A percentile compares a stretch with the other conserved stretches of the same genome.
phyloP scores from a whole-genome alignment of 2,797 vertebrate genomes.

The Natrix natrix region DNA sequence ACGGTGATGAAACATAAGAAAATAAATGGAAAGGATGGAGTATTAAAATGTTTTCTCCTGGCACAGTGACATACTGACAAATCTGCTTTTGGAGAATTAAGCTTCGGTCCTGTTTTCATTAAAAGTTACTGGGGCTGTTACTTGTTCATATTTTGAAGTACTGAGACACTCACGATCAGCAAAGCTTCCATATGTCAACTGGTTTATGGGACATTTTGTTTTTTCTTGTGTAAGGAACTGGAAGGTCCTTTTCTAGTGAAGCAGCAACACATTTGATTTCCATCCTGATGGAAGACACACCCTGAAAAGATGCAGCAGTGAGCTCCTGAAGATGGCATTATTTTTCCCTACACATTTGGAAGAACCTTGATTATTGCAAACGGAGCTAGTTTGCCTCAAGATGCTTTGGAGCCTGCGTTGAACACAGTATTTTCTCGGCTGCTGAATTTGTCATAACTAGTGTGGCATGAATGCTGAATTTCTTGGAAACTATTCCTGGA shows the following conservation, averaged over 20 bases:
- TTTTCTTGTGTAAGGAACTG: slow-evolving; percentile 32
- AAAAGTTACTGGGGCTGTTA: slow-evolving; percentile 33
- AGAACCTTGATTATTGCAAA: background rate
- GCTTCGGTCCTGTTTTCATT: background rate
- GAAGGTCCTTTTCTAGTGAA: slow-evolving; percentile 15
- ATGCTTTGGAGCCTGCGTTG: slow-evolving; percentile 38
- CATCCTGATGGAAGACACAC: slow-evolving; percentile 3
- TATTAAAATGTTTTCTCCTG: slow-evolving; percentile 54
- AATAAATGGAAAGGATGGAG: slow-evolving; percentile 30
- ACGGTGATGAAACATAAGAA: slow-evolving; percentile 34
- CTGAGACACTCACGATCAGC: slow-evolving; percentile 67
- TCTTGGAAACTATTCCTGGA: slow-evolving; percentile 58
- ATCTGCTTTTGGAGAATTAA: slow-evolving; percentile 8
- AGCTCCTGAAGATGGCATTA: slow-evolving; percentile 9
- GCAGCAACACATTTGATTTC: slow-evolving; percentile 18
- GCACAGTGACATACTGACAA: slow-evolving; percentile 55
- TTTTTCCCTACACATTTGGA: background rate
- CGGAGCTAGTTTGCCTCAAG: slow-evolving; percentile 12
- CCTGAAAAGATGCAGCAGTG: slow-evolving; percentile 6
- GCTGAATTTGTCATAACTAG: slow-evolving; percentile 36
- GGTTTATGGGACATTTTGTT: slow-evolving; percentile 14
- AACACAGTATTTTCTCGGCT: slow-evolving; percentile 48
- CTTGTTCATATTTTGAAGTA: slow-evolving; percentile 49
- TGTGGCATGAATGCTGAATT: slow-evolving; percentile 31
- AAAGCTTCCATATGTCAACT: slow-evolving; percentile 58